Evolutionary conservation across 2,888 invertebrate species (phyloP).

Genomic region (Abrostola triplasia): DNA sequence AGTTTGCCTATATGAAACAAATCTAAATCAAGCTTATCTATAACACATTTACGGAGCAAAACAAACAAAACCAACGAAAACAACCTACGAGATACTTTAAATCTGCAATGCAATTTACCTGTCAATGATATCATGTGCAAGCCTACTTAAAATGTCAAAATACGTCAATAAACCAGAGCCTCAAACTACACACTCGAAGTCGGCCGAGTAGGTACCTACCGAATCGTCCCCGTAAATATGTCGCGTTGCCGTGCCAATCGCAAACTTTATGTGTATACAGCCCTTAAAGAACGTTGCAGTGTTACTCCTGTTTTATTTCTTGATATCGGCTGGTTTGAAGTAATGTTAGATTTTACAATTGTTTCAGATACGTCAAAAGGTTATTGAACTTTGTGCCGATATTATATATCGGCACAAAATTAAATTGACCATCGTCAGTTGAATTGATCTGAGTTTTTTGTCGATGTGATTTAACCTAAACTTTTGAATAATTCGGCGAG

Average conservation of each 20-base stretch:
- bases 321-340: conserved; percentile 15
- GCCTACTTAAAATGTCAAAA: conserved; percentile 26
- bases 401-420: no score
- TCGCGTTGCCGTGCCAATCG: conserved; percentile 38
- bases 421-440: no score
- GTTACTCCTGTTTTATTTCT: conserved; percentile 41
- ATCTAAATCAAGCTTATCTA: no score
- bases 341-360: conserved; percentile 8
- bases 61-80: conserved; percentile 1
- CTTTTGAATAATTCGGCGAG: no score
- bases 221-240: conserved; percentile 47
- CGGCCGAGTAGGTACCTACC: conserved; percentile 31
- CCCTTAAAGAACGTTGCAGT: conserved; percentile 38
- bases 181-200: conserved; percentile 38
- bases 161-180: conserved; percentile 25
- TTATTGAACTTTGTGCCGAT: no score
- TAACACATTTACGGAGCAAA: not conserved
- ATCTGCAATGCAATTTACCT: conserved; percentile 4
- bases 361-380: not conserved
- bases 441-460: no score
- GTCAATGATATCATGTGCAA: conserved; percentile 10
- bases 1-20: no score
- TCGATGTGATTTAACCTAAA: no score
- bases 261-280: conserved; percentile 42
- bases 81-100: not conserved